Evolutionary conservation across 2,113 vertebrate genomes (phyloP), one percentile per base, ranked within the genome.

Genomic region (Prietella phreatophila): DNA sequence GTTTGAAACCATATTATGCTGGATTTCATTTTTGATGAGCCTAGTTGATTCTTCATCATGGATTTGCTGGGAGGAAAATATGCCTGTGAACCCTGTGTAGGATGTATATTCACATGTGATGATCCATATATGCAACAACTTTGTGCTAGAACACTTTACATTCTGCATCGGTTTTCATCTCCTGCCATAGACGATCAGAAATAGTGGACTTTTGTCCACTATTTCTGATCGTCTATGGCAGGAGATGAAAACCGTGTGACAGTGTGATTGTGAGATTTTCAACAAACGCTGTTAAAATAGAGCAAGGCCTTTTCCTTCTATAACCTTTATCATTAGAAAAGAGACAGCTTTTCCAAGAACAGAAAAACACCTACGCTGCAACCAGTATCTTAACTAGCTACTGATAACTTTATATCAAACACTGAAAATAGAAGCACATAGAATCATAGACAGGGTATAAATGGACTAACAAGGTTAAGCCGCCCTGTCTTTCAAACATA

Each of bases 271-370:
- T 85, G 69, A 84, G 60, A 63, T 83, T 81, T 89, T 61, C 73
- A 84, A 75, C 88, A 83, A 82, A 73, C 60, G 33, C 73, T 84
- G 79, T 87, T 85, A 89, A 89, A 69, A 84, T 61, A 86, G 84
- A 87, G 82, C 61, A 65, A 79, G 61, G 63, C 75, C 47, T 79
- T 83, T 84, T 85, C 86, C 58, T 89, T 83, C 71, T 85, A 61
- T 82, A 53, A 73, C 81, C 71, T 82, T 17, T 71, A 63, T 88
- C 87, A 82, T 84, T 84, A 88, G 30, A 79, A 86, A 79, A 67
- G 14, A 81, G 42, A n/a, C 75, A 67, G 61, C 63, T 86, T 91
- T 73, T 39, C 50, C 71, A 36, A 61, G 39, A 50, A 69, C 79
- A 61, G 55, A 79, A 89, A 83, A 53, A 85, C 86, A 50, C 76